A percentile compares a stretch with the other conserved stretches of the same genome.
These are phyloP conservation scores for Hyperoodon ampullatus DNA, from an alignment of 2,113 vertebrate species.

Conservation along the genomic window DNA sequence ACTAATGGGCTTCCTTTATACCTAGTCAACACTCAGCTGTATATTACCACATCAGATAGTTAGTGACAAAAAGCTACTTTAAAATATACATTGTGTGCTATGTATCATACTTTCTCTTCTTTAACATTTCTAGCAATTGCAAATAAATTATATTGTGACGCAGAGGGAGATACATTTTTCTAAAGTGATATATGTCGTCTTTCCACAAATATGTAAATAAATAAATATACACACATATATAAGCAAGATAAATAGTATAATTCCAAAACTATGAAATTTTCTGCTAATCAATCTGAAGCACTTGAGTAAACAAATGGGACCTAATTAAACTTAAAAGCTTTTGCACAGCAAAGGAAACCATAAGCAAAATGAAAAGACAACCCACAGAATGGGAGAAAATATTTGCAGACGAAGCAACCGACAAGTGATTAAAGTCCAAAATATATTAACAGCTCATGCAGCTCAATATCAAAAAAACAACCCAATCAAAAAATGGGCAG, in stretches of 20 bases:
- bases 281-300: neutral
- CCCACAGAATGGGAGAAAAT: no score
- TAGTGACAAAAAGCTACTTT: neutral
- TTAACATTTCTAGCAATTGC: neutral
- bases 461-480: no score
- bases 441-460: no score
- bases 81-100: neutral
- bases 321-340: no score
- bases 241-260: neutral
- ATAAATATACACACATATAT: neutral
- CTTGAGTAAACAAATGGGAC: neutral
- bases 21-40: neutral
- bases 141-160: neutral
- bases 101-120: neutral
- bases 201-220: neutral
- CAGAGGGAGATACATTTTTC: conserved; percentile 3
- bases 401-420: no score
- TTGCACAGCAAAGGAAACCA: no score
- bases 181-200: neutral
- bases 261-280: neutral
- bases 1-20: neutral
- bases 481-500: no score
- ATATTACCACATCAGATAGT: neutral
- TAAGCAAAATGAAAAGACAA: no score
- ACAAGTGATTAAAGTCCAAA: no score